Evolutionary conservation across 2,797 vertebrate species (phyloP).

Genomic region (Ctenochaetus hawaiiensis): DNA sequence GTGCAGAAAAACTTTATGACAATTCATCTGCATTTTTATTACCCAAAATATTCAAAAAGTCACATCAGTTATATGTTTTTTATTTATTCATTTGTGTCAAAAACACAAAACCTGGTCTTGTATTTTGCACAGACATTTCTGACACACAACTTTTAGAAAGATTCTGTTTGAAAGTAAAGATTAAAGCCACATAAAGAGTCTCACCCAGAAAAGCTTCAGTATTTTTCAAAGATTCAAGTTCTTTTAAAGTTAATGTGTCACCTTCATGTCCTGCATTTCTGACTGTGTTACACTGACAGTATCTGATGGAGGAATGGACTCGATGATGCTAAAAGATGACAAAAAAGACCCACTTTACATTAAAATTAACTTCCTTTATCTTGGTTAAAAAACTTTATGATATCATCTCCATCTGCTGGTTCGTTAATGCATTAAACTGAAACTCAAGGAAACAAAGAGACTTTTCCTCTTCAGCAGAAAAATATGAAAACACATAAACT

Average conservation of each 20-base stretch:
- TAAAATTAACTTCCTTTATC: no score
- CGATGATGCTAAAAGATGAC: no score
- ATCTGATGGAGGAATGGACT: neutral
- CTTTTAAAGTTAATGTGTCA: neutral
- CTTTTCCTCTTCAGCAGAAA: neutral
- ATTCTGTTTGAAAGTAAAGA: no score
- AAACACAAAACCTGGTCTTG: neutral
- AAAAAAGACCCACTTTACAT: neutral
- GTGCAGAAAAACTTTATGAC: neutral
- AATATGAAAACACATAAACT: neutral
- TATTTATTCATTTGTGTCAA: neutral
- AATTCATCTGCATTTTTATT: no score
- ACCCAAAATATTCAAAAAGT: neutral
- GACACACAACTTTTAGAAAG: neutral
- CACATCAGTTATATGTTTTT: neutral
- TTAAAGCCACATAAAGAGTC: neutral
- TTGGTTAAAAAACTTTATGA: no score
- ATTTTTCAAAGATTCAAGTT: neutral
- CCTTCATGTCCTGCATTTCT: neutral
- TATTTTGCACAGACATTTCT: neutral
- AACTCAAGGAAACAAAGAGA: neutral
- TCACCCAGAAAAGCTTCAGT: neutral
- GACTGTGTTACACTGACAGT: neutral
- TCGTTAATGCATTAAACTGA: neutral
- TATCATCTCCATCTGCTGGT: no score